Evolutionary conservation across 2,113 vertebrate genomes (phyloP).

Genomic region (Albula goreensis): DNA sequence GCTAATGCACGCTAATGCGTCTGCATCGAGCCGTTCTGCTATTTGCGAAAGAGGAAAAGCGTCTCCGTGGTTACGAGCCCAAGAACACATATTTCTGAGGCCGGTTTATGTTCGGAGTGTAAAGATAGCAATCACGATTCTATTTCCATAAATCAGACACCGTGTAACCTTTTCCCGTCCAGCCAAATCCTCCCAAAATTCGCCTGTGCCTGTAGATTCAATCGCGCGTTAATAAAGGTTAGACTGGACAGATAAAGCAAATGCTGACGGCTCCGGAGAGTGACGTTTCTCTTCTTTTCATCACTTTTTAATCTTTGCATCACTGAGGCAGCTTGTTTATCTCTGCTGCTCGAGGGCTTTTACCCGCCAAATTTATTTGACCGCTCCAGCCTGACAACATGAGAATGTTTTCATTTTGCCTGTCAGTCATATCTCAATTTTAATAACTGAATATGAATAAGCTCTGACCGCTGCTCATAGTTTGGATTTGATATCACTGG

Average conservation of each 20-base stretch:
- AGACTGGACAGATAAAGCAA: constrained; percentile 14
- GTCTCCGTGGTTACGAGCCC: constrained; percentile 11
- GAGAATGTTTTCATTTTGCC: constrained; percentile 7
- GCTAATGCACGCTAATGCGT: constrained; percentile 13
- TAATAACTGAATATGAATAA: constrained; percentile 3
- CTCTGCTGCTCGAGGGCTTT: constrained; percentile 9
- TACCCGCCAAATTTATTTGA: constrained; percentile 2
- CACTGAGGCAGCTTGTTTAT: constrained; percentile 9
- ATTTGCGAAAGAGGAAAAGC: neutral
- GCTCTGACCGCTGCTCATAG: neutral
- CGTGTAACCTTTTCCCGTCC: constrained; percentile 23
- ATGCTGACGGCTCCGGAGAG: neutral
- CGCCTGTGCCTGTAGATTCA: neutral
- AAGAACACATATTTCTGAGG: constrained; percentile 1
- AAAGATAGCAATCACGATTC: constrained; percentile 4
- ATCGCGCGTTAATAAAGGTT: constrained; percentile 32
- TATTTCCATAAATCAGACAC: constrained; percentile 27
- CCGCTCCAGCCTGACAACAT: constrained; percentile 2
- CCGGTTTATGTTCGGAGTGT: constrained; percentile 1
- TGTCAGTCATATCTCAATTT: constrained; percentile 19
- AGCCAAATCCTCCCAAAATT: constrained; percentile 24
- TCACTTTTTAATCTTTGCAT: constrained; percentile 19
- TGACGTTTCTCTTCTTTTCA: neutral
- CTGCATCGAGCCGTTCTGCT: neutral
- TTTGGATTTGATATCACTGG: neutral